Percentiles rank a stretch among this genome's conserved stretches.
These are phyloP conservation scores for Cyclophora albipunctata DNA, from an alignment of 2,888 invertebrate genomes.

Conservation along the genomic window DNA sequence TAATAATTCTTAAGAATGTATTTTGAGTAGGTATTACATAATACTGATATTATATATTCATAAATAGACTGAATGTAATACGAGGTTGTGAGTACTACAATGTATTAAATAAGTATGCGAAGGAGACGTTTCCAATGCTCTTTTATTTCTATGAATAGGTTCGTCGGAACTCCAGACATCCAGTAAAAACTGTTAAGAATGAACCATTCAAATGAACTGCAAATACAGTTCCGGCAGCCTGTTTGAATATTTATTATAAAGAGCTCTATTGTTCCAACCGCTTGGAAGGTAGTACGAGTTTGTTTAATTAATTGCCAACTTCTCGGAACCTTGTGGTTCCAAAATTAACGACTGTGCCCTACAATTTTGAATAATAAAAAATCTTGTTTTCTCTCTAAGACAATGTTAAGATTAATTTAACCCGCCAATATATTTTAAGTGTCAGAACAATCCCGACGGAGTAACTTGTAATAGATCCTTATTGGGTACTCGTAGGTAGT, in stretches of 20 bases:
- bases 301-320: conserved; percentile 45
- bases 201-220: conserved; percentile 30
- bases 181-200: conserved; percentile 14
- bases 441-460: too few species aligned
- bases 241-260: conserved; percentile 45
- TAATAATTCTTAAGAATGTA: too few species aligned
- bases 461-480: too few species aligned
- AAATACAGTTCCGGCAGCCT: conserved; percentile 28
- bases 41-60: too few species aligned
- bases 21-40: too few species aligned
- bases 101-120: too few species aligned
- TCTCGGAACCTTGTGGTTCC: conserved; percentile 34
- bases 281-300: conserved; percentile 38
- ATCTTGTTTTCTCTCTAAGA: conserved; percentile 9
- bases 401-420: too few species aligned
- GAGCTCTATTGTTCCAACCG: conserved; percentile 40
- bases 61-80: too few species aligned
- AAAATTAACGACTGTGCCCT: conserved; percentile 26
- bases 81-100: too few species aligned
- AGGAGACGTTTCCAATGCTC: conserved; percentile 1
- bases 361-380: conserved; percentile 25
- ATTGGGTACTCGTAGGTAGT: too few species aligned
- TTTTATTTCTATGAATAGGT: conserved; percentile 5
- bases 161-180: conserved; percentile 13
- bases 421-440: too few species aligned